Conservation (phyloP, 2,797 vertebrate genomes). For the Squalus acanthias region DNA sequence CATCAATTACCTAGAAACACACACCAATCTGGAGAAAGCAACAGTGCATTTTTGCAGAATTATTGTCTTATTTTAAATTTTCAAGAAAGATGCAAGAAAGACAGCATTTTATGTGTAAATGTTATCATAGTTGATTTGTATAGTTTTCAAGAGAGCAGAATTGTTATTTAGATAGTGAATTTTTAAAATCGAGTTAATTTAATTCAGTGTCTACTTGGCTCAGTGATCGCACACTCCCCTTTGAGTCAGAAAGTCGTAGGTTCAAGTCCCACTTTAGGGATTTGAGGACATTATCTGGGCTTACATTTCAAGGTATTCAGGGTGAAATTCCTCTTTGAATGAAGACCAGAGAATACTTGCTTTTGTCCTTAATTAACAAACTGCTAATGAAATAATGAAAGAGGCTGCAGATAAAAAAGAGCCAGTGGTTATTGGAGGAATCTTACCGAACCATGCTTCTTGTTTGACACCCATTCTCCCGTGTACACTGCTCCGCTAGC, state of each 20-base stretch:
- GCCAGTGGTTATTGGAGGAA: neutral
- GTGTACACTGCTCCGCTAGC: slow-evolving; percentile 69
- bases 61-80: neutral
- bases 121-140: neutral
- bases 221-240: neutral
- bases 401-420: neutral
- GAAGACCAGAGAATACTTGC: neutral
- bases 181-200: neutral
- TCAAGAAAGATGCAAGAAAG: neutral
- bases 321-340: neutral
- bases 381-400: neutral
- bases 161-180: neutral
- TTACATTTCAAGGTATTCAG: neutral
- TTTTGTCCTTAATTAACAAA: neutral
- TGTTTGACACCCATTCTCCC: slow-evolving; percentile 72
- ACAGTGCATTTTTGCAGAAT: neutral
- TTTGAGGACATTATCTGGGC: neutral
- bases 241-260: neutral
- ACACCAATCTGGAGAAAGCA: neutral
- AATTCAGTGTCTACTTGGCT: neutral
- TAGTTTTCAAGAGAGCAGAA: neutral
- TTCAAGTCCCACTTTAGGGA: neutral
- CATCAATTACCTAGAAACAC: neutral
- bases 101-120: neutral
- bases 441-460: slow-evolving; percentile 74